A percentile compares a stretch with the other conserved stretches of the same genome.
These are phyloP conservation scores for Alcis repandata DNA, from an alignment of 2,888 invertebrate genomes.

Conservation along the genomic window DNA sequence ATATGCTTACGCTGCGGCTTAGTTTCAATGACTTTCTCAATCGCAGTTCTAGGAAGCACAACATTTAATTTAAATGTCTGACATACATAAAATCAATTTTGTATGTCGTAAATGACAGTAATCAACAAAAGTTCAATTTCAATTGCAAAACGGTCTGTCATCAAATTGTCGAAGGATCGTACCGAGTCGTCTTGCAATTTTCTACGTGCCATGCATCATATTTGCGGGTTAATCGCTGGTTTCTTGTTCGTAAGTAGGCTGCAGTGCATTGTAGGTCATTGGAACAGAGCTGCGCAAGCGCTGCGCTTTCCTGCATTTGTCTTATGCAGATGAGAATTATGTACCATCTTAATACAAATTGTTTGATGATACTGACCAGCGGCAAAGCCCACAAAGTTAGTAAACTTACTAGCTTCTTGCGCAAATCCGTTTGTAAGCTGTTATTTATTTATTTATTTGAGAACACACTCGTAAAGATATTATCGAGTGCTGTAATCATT, in stretches of 20 bases:
- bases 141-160: slow-evolving; percentile 55
- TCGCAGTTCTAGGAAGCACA: slow-evolving; percentile 1
- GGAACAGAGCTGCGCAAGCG: slow-evolving; percentile 69
- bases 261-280: slow-evolving; percentile 74
- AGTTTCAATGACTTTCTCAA: neutral
- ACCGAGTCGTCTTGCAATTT: slow-evolving; percentile 57
- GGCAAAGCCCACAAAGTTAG: slow-evolving; percentile 11
- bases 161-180: slow-evolving; percentile 55
- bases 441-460: slow-evolving; percentile 30
- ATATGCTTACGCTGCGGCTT: neutral
- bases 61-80: slow-evolving; percentile 6
- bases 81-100: slow-evolving; percentile 35
- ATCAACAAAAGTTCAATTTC: slow-evolving; percentile 16
- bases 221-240: slow-evolving; percentile 69
- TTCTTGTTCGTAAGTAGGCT: slow-evolving; percentile 72
- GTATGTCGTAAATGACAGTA: slow-evolving; percentile 18
- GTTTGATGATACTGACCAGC: slow-evolving; percentile 35
- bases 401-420: slow-evolving; percentile 13
- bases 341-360: slow-evolving; percentile 36
- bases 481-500: slow-evolving; percentile 16
- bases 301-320: slow-evolving; percentile 76
- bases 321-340: slow-evolving; percentile 65
- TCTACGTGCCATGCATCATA: slow-evolving; percentile 67
- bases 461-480: slow-evolving; percentile 15
- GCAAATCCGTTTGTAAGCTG: slow-evolving; percentile 8